A percentile compares a stretch with the other conserved stretches of the same genome.
These are phyloP conservation scores for Morpho achilles DNA, from an alignment of 2,888 invertebrate genomes.

Conservation along the genomic window DNA sequence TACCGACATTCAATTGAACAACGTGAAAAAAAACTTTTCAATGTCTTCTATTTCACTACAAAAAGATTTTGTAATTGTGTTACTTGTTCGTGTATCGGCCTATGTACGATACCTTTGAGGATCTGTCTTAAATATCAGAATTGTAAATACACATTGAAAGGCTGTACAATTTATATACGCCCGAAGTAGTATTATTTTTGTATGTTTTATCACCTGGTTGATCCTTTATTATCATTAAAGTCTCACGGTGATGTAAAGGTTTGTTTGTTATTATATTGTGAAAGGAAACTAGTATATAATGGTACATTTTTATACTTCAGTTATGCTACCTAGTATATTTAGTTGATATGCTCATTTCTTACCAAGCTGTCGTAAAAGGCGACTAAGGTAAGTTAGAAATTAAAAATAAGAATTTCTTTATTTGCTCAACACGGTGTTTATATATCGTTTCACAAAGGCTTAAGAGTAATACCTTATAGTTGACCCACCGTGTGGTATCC, in stretches of 20 bases:
- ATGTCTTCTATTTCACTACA: conserved; percentile 19
- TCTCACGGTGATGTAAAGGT: background rate
- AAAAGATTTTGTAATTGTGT: conserved; percentile 28
- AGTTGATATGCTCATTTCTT: too few relatives aligned
- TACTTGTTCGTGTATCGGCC: conserved; percentile 20
- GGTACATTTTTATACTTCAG: too few relatives aligned
- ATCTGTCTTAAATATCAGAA: conserved; percentile 5
- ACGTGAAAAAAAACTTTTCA: conserved; percentile 13
- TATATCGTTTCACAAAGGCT: too few relatives aligned
- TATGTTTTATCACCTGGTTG: conserved; percentile 11
- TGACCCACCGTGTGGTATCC: too few relatives aligned
- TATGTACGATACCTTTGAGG: conserved; percentile 16
- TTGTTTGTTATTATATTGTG: too few relatives aligned
- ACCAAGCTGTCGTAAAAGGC: too few relatives aligned
- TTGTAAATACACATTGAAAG: conserved; percentile 16
- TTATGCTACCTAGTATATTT: too few relatives aligned
- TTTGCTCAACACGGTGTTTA: too few relatives aligned
- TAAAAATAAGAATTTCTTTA: too few relatives aligned
- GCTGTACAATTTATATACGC: conserved; percentile 15
- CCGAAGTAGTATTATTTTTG: conserved; percentile 15
- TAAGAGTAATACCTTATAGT: too few relatives aligned
- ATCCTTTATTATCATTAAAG: background rate
- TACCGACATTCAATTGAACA: conserved; percentile 14
- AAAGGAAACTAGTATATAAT: too few relatives aligned
- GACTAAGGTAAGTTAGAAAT: too few relatives aligned